A percentile compares a stretch with the other conserved stretches of the same genome.
These are phyloP conservation scores for Oscheius onirici DNA, from an alignment of 2,888 invertebrate species.

Conservation along the genomic window DNA sequence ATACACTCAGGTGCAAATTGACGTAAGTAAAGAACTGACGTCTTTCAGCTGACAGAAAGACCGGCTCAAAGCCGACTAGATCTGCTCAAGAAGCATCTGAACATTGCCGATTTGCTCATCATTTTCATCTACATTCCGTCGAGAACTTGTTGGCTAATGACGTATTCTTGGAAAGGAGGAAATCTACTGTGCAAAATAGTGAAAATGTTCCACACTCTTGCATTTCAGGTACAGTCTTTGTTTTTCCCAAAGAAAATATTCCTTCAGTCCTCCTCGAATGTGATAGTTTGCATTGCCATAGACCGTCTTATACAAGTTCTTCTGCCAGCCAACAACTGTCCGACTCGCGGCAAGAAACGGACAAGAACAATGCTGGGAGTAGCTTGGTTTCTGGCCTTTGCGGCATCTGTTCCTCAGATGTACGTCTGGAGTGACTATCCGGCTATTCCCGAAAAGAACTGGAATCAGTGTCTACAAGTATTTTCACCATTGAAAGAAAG, in stretches of 20 bases:
- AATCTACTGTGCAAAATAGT: conserved; percentile 68
- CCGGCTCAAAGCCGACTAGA: conserved; percentile 65
- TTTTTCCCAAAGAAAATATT: neutral
- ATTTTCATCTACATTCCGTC: conserved; percentile 70
- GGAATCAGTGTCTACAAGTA: conserved; percentile 67
- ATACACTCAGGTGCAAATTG: conserved; percentile 67
- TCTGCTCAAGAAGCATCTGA: conserved; percentile 68
- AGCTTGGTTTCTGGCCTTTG: conserved; percentile 59
- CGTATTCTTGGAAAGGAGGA: conserved; percentile 71
- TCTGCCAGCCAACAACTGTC: conserved; percentile 61
- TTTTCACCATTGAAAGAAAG: neutral
- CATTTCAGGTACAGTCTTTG: conserved; percentile 60
- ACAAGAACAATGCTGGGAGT: conserved; percentile 61
- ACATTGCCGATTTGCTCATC: conserved; percentile 70
- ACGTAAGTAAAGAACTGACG: too few species aligned
- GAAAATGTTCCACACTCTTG: conserved; percentile 67
- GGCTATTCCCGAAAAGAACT: conserved; percentile 63
- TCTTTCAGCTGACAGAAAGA: conserved; percentile 64
- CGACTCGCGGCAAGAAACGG: conserved; percentile 58
- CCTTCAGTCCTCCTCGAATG: conserved; percentile 69
- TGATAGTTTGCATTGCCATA: conserved; percentile 71
- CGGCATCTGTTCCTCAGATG: conserved; percentile 64
- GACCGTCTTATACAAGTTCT: conserved; percentile 69
- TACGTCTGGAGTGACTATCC: conserved; percentile 65
- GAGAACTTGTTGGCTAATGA: conserved; percentile 68